Evolutionary conservation across 2,888 invertebrate genomes (phyloP).

Genomic region (Lasioglossum malachurum): DNA sequence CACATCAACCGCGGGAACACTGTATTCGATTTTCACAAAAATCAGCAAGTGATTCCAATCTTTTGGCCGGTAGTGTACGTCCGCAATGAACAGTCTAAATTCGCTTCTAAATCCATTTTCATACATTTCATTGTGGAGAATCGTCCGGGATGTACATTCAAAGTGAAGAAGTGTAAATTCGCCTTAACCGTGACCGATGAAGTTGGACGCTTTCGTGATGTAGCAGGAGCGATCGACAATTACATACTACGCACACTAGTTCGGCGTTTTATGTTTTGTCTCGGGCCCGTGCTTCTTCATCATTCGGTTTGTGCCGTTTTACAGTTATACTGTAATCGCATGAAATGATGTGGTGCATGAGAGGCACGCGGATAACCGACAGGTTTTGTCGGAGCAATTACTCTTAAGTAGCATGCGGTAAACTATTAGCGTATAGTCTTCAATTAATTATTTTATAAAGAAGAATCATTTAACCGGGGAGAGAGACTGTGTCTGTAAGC

Average conservation of each 20-base stretch:
- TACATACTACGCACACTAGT: background rate
- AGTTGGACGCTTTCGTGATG: background rate
- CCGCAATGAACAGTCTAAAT: too few species aligned
- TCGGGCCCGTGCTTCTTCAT: background rate
- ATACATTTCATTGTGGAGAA: background rate
- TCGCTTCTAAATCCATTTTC: too few species aligned
- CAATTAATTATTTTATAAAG: background rate
- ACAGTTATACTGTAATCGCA: constrained; percentile 17
- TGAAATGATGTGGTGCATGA: background rate
- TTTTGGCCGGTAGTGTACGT: too few species aligned
- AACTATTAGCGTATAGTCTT: background rate
- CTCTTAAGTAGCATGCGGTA: background rate
- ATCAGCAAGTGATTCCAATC: too few species aligned
- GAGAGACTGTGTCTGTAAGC: background rate
- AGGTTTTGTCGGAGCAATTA: constrained; percentile 15
- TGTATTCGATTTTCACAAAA: too few species aligned
- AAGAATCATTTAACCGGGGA: background rate
- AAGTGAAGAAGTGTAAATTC: background rate
- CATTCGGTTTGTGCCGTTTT: background rate
- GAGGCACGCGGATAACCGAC: background rate
- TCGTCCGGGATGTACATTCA: background rate
- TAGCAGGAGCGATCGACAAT: background rate
- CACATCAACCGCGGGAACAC: too few species aligned
- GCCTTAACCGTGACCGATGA: background rate
- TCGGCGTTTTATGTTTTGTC: background rate